These are phyloP conservation scores for Sapayoa aenigma DNA, from an alignment of 2,113 vertebrate species.

Conservation along the genomic window DNA sequence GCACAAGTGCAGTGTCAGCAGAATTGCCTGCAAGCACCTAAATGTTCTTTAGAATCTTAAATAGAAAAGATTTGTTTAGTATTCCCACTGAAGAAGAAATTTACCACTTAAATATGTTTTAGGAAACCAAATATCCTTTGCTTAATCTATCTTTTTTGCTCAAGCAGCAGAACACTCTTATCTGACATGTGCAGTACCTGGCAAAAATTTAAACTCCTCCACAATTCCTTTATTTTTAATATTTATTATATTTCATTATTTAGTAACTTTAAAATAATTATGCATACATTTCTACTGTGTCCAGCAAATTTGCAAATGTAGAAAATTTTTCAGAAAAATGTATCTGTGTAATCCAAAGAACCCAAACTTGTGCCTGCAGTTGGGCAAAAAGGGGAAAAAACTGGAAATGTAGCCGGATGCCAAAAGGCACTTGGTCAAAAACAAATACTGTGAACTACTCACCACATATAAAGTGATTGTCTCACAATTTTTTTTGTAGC, in stretches of 20 bases:
- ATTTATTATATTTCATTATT: background rate
- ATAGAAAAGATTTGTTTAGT: background rate
- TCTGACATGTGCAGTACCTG: background rate
- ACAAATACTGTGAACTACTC: background rate
- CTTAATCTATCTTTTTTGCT: background rate
- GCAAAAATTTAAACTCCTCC: background rate
- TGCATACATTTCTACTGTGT: background rate
- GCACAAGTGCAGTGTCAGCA: background rate
- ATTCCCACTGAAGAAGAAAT: background rate
- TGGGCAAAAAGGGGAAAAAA: background rate
- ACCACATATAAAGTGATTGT: background rate
- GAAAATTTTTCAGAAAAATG: background rate
- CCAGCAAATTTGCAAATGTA: background rate
- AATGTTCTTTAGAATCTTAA: background rate
- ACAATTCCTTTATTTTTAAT: background rate
- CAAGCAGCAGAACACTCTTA: background rate
- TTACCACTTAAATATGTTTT: background rate
- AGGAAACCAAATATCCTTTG: background rate
- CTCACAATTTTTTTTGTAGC: background rate
- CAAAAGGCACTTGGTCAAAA: background rate
- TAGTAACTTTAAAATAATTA: background rate
- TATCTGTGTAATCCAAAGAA: background rate
- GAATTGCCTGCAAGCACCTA: background rate
- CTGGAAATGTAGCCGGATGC: background rate
- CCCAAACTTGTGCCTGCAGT: background rate